phyloP scores from a whole-genome alignment of 1,140 invertebrate species.

The Piezodorus guildinii region DNA sequence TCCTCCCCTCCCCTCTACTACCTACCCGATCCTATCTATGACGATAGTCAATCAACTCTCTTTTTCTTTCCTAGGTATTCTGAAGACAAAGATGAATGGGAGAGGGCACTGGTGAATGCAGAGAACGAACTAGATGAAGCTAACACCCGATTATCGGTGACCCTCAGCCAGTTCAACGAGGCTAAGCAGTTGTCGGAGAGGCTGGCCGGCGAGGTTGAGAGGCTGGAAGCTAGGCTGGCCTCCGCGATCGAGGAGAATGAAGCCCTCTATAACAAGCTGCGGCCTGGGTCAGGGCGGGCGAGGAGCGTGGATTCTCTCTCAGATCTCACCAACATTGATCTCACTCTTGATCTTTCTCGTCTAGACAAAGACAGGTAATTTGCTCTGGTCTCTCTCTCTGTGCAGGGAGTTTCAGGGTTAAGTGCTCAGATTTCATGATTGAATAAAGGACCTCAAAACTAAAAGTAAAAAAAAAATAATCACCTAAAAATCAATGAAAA shows the following conservation, averaged over 20 bases:
- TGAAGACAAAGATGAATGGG: constrained; percentile 48
- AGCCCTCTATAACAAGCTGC: constrained; percentile 55
- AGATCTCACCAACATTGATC: constrained; percentile 66
- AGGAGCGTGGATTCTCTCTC: constrained; percentile 65
- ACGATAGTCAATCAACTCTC: background rate
- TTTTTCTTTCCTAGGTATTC: constrained; percentile 25
- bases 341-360: constrained; percentile 58
- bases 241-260: constrained; percentile 68
- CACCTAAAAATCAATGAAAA: too few relatives aligned
- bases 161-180: constrained; percentile 47
- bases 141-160: constrained; percentile 46
- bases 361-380: constrained; percentile 53
- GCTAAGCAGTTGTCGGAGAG: constrained; percentile 40
- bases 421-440: too few relatives aligned
- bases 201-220: constrained; percentile 31
- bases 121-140: constrained; percentile 49
- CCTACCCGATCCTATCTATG: background rate
- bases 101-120: constrained; percentile 46
- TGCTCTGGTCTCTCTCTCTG: too few relatives aligned
- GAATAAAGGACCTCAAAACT: too few relatives aligned
- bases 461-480: too few relatives aligned
- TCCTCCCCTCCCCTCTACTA: too few relatives aligned
- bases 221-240: constrained; percentile 37
- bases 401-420: too few relatives aligned
- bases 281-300: constrained; percentile 35